Percentiles rank a stretch among this genome's conserved stretches.
phyloP scores from a whole-genome alignment of 2,113 vertebrate genomes.

The Engraulis encrasicolus region DNA sequence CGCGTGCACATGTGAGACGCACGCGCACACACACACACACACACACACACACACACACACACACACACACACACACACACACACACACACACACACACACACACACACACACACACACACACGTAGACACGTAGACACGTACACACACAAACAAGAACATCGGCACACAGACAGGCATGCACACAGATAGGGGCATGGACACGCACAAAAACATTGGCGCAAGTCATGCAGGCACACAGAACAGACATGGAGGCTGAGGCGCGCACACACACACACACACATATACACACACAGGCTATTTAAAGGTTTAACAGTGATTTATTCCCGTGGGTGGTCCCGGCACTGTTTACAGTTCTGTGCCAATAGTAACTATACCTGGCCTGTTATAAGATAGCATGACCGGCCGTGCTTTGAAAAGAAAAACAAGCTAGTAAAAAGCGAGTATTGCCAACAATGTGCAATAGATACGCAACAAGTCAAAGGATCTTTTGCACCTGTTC shows the following conservation, averaged over 20 bases:
- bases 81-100: constrained; percentile 24
- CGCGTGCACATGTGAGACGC: too few species aligned
- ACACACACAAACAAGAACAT: too few species aligned
- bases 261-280: constrained; percentile 23
- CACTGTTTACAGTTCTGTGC: neutral
- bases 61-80: constrained; percentile 19
- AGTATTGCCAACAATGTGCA: neutral
- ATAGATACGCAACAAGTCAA: neutral
- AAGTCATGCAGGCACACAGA: too few species aligned
- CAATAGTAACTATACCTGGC: neutral
- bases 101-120: constrained; percentile 18
- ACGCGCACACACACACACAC: too few species aligned
- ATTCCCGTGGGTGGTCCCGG: constrained; percentile 13
- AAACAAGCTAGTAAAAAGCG: neutral
- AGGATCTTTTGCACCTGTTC: too few species aligned
- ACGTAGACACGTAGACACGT: too few species aligned
- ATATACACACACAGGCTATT: neutral
- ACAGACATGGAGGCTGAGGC: too few species aligned
- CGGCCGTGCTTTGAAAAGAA: neutral
- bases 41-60: constrained; percentile 5
- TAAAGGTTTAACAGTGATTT: constrained; percentile 14
- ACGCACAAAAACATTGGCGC: too few species aligned
- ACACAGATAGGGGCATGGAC: too few species aligned
- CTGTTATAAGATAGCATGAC: neutral
- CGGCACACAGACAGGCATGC: too few species aligned